phyloP scores from a whole-genome alignment of 1,140 invertebrate species.

The Microplitis mediator region DNA sequence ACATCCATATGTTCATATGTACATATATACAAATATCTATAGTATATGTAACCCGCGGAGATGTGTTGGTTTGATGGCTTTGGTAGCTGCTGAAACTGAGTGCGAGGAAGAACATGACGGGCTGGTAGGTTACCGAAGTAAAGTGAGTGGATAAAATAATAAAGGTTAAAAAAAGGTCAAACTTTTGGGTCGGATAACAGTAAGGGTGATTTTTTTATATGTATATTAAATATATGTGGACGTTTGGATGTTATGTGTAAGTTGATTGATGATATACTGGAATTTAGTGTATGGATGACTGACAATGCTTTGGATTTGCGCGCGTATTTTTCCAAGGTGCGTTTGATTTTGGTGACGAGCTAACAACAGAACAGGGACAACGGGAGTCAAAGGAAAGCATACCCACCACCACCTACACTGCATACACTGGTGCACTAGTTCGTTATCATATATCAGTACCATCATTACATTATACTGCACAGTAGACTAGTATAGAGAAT shows the following conservation, averaged over 20 bases:
- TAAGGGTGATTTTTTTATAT: background rate
- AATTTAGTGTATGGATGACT: background rate
- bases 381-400: background rate
- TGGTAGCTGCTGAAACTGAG: background rate
- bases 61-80: background rate
- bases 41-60: background rate
- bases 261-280: background rate
- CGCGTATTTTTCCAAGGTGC: background rate
- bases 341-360: background rate
- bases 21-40: background rate
- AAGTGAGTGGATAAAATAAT: too few species aligned
- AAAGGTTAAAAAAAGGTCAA: background rate
- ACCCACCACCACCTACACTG: background rate
- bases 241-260: too few species aligned
- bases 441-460: too few species aligned
- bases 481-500: too few species aligned
- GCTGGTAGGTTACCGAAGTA: background rate
- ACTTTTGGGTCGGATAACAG: background rate
- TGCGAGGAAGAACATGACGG: background rate
- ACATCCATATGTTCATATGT: too few species aligned
- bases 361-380: background rate
- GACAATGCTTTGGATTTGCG: conserved; percentile 15
- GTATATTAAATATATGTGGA: background rate
- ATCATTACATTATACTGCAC: too few species aligned
- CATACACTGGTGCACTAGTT: background rate